These are phyloP conservation scores for Ditylenchus weischeri DNA, from an alignment of 2,888 invertebrate species.

Conservation along the genomic window DNA sequence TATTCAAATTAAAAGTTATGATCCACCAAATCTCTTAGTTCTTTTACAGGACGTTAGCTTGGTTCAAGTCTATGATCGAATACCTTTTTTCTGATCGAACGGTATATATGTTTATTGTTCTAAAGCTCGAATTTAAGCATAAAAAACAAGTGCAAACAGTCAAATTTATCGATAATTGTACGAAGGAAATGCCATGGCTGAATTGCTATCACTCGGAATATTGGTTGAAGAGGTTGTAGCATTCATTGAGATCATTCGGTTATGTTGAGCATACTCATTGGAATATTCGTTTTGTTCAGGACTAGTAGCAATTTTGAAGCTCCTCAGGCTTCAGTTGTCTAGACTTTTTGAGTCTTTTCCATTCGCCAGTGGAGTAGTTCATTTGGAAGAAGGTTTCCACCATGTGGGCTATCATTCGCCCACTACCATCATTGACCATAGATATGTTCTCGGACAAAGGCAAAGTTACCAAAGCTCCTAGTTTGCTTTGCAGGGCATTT, in stretches of 20 bases:
- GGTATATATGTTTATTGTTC: background rate
- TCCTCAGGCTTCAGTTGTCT: background rate
- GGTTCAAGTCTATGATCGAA: too few species aligned
- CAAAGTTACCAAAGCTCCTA: conserved; percentile 20
- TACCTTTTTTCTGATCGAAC: too few species aligned
- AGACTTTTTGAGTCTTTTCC: too few species aligned
- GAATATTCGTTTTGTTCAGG: conserved; percentile 5
- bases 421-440: background rate
- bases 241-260: conserved; percentile 10
- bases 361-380: conserved; percentile 23
- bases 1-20: too few species aligned
- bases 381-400: conserved; percentile 27
- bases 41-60: too few species aligned
- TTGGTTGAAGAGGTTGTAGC: background rate
- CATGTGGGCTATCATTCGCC: background rate
- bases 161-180: background rate
- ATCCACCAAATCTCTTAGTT: too few species aligned
- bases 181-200: background rate
- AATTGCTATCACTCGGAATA: conserved; percentile 6
- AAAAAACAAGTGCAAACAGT: conserved; percentile 5
- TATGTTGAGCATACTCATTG: background rate
- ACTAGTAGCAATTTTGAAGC: conserved; percentile 7
- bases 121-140: background rate
- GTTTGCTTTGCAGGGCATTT: conserved; percentile 13
- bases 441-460: conserved; percentile 23